Evolutionary conservation across 2,888 invertebrate genomes (phyloP).

Genomic region (Lucinisca nassula): DNA sequence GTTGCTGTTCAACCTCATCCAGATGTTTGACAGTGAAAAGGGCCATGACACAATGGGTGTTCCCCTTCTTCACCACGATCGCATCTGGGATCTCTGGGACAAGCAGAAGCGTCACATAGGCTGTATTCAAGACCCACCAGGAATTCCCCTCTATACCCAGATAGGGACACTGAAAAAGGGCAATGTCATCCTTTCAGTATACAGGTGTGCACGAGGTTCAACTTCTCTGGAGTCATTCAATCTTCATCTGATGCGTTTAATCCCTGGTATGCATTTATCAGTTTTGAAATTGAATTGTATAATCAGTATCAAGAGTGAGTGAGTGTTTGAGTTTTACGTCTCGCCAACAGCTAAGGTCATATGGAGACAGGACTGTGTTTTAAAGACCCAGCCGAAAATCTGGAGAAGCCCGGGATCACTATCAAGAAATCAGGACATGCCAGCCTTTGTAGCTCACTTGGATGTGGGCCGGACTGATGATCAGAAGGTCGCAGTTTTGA

Average conservation of each 20-base stretch:
- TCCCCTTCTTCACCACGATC: background rate
- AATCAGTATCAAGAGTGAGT: too few relatives aligned
- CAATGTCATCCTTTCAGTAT: conserved; percentile 40
- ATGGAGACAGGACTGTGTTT: too few relatives aligned
- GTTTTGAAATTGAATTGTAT: too few relatives aligned
- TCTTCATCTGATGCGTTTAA: conserved; percentile 52
- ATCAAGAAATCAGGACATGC: too few relatives aligned
- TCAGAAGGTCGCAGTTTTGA: too few relatives aligned
- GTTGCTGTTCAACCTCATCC: too few relatives aligned
- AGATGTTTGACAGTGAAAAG: background rate
- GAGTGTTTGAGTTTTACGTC: too few relatives aligned
- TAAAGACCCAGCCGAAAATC: too few relatives aligned
- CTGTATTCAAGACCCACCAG: conserved; percentile 60
- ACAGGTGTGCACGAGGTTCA: conserved; percentile 66
- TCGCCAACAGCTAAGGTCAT: too few relatives aligned
- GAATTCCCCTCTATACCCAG: conserved; percentile 50
- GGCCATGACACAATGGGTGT: background rate
- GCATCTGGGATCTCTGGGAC: background rate
- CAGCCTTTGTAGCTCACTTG: too few relatives aligned
- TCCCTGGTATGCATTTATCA: conserved; percentile 46
- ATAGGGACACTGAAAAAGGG: conserved; percentile 54
- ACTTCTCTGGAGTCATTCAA: conserved; percentile 66
- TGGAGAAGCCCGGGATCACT: too few relatives aligned
- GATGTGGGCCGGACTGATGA: too few relatives aligned
- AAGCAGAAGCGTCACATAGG: conserved; percentile 43